Base-by-base conservation (phyloP, 64 coral and sea anemone species). In the Dendrophyllia cribrosa region DNA sequence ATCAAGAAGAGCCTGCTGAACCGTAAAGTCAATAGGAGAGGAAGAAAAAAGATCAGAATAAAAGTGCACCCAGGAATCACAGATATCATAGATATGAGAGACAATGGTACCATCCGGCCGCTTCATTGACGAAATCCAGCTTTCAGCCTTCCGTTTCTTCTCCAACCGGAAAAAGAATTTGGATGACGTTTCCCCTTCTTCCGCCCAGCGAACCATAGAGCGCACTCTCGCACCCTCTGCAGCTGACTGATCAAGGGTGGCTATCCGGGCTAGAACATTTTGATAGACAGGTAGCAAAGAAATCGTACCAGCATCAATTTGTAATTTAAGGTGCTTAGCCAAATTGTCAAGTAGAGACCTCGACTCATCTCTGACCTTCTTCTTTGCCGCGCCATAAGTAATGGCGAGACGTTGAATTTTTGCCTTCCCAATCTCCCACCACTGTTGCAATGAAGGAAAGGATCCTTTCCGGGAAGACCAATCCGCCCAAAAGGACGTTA, bases 101-200 rank as follows among this genome's bases (percentile, higher is more conserved):
- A n/a, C n/a, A n/a, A n/a, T n/a, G n/a, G n/a, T 10, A 0, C 12
- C 61, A 51, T 66, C 64, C 3, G 6, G 0, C 3, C 26, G 7
- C 7, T 21, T 14, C 44, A 86, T 23, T 1, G 66, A n/a, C 52
- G 55, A 59, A 60, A 79, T 88, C 58, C 7, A 19, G 22, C 6
- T 25, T 1, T 34, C 22, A 7, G 3, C 51, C 9, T 2, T 9
- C 4, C 53, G 50, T 19, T 72, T 17, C 9, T 55, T 55, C 43
- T 59, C 68, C 5, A 74, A 45, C 16, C 66, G 48, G 16, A 87
- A 59, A 16, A 87, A 87, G 11, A 59, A 87, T 4, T 20, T 14
- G 4, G 51, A 19, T 10, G 85, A 53, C 7, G 9, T 74, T 9
- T 87, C 69, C 0, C 86, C 86, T 10, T 88, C 70, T 43, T 88